Percentiles rank a stretch among this genome's conserved stretches.
phyloP scores from a whole-genome alignment of 2,888 invertebrate genomes.

The Lasioglossum leucozonium region DNA sequence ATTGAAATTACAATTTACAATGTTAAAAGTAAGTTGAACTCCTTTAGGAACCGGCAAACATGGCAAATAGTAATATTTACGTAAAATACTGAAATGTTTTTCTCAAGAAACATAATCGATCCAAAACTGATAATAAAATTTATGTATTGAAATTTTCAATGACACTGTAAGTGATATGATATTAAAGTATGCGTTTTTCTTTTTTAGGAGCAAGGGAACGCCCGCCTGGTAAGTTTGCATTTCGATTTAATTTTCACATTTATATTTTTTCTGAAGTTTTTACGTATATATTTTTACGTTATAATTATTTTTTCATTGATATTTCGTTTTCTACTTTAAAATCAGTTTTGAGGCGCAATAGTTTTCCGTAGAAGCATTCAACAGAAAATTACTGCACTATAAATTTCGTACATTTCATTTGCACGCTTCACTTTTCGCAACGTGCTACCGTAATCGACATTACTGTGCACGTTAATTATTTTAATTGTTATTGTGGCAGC shows the following conservation, averaged over 20 bases:
- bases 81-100: too few species aligned
- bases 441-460: background rate
- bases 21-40: too few species aligned
- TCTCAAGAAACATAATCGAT: too few species aligned
- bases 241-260: background rate
- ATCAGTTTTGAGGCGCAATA: background rate
- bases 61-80: too few species aligned
- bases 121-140: too few species aligned
- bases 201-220: conserved; percentile 5
- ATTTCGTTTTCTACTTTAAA: background rate
- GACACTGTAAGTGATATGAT: background rate
- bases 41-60: too few species aligned
- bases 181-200: background rate
- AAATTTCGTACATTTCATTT: background rate
- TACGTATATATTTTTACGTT: too few species aligned
- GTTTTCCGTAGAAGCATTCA: background rate
- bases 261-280: too few species aligned
- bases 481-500: background rate
- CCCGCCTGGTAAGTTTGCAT: conserved; percentile 13
- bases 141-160: too few species aligned
- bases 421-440: background rate
- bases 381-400: background rate
- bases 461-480: background rate
- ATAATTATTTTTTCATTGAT: too few species aligned
- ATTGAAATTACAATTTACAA: too few species aligned